Evolutionary conservation across 1,140 invertebrate genomes (phyloP), one percentile per base, ranked within the genome.

Genomic region (Monochamus saltuarius): DNA sequence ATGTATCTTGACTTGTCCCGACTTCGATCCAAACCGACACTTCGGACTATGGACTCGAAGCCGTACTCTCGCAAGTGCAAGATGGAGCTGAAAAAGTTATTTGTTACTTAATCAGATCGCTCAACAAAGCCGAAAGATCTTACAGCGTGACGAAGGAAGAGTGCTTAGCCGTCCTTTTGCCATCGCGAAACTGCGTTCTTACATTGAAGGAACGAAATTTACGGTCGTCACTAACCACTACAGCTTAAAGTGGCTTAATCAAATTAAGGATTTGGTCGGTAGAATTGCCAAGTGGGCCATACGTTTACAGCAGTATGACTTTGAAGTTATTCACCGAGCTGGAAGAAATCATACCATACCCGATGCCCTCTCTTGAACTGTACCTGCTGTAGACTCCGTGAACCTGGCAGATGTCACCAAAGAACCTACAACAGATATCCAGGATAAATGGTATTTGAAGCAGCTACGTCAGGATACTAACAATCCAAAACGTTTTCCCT

Each of bases 201-300:
- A 56, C 34, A 11, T 56, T 29, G 40, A 56, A 36, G 42, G 40
- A 2, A 16, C 43, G 4, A 56, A 29, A 35, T 56, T 36, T 46
- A 22, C 19, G 2, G 46, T 58, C 9, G 17, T 59, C 13, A 82
- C 80, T 0, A 79, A 83, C 55, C 78, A 81, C 50, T 67, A 68
- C 13, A 67, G 75, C 7, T 63, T 83, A 2, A 64, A 64, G 22
- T 83, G 77, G 75, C 65, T 83, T 1, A 62, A 68, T n/a, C 68
- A 69, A 1, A 66, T 79, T 0, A 78, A 74, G 59, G 75, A 79
- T 38, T 66, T 72, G 2, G 71, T 59, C 0, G 74, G 73, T 36
- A 42, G 78, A 35, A 55, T 82, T 9, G 74, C 75, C 0, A 54
- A 77, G 34, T 82, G 78, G 79, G 50, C 61, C 13, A n/a, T 80